These are phyloP conservation scores for Hypanus sabinus DNA, from an alignment of 2,113 vertebrate species.

Conservation along the genomic window DNA sequence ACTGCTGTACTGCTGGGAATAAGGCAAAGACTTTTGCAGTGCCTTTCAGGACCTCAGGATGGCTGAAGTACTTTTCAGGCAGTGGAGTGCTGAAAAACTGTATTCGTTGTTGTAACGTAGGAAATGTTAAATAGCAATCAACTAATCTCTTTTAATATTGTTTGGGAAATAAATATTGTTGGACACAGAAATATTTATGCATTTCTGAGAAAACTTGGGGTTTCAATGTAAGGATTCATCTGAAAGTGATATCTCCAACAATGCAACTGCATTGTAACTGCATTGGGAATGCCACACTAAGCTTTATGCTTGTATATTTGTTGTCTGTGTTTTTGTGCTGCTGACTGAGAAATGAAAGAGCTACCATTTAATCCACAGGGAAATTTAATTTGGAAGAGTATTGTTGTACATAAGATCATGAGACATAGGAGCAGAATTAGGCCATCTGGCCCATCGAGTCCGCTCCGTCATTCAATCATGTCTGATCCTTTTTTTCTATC, in stretches of 20 bases:
- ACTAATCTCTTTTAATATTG: neutral
- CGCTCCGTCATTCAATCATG: too few species aligned
- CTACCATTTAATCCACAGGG: neutral
- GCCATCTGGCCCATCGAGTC: too few species aligned
- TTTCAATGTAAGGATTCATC: too few species aligned
- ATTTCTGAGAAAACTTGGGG: too few species aligned
- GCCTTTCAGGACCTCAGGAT: neutral
- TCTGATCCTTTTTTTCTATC: too few species aligned
- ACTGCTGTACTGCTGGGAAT: neutral
- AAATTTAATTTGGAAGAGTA: neutral
- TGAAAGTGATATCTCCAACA: too few species aligned
- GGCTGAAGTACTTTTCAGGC: neutral
- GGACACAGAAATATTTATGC: neutral
- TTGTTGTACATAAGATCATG: neutral
- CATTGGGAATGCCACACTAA: neutral
- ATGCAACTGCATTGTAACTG: neutral
- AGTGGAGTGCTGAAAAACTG: neutral
- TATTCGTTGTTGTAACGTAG: neutral
- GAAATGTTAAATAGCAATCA: neutral
- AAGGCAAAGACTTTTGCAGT: neutral
- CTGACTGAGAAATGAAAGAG: neutral
- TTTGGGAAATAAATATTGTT: neutral
- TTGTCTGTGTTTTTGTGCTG: neutral
- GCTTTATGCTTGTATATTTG: neutral
- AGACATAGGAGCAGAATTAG: too few species aligned